Base-by-base conservation (phyloP, 1,140 invertebrate genomes). In the Drosophila sucinea region DNA sequence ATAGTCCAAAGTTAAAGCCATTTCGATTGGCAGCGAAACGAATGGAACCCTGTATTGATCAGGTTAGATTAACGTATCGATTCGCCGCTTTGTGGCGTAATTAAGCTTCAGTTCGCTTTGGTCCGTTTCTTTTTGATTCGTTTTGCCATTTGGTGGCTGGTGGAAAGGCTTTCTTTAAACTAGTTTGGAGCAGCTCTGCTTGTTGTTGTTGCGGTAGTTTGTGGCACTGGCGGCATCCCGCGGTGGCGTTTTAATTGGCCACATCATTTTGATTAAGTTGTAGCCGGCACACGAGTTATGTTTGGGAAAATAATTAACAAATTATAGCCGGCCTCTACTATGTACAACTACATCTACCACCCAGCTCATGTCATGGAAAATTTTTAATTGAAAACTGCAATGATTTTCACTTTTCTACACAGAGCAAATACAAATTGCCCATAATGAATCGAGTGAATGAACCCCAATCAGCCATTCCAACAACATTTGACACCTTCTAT, bases 231-330 rank as follows among this genome's bases (percentile, higher is more conserved):
- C 44, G 57, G 58, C 41, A 40, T 67, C 84, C 84, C 84, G 84
- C 66, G 84, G 84, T 80, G 84, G 77, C 73, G 76, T 89, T 89
- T 89, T 89, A 89, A 89, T 89, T 89, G 84, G 84, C 70, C 84
- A 79, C 84, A 89, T 89, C 84, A 89, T 81, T 78, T 89, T 89
- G 84, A 89, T 89, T 89, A 89, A 89, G 84, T 89, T 89, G 84
- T 89, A 81, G 84, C 77, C 58, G 73, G 58, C 60, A 68, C 69
- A 71, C 76, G 75, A 78, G 70, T 60, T 40, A 71, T 73, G 77
- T 73, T 72, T 81, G 55, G 80, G 60, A 89, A 89, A 89, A 89
- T 89, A 89, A 89, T 89, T 89, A 89, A 89, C 84, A 89, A 89
- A 89, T 89, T 89, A 89, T 84, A 78, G 73, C 63, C 72, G 79